Conservation (phyloP, 2,113 vertebrate genomes). For the Pyrgilauda ruficollis region DNA sequence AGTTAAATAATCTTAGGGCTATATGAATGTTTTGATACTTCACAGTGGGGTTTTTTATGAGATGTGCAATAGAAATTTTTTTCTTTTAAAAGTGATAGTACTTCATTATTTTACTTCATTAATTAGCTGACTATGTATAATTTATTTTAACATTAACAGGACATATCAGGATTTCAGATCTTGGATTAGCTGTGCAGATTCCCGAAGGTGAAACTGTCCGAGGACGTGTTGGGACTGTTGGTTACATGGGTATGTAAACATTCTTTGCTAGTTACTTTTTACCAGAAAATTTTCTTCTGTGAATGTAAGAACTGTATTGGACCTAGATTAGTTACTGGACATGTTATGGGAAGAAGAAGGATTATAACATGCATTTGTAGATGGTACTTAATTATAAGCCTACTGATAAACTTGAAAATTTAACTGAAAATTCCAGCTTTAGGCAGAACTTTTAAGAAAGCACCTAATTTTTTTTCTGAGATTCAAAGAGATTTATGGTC, state of each 20-base stretch:
- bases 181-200: conserved; percentile 88
- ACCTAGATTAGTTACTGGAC: background rate
- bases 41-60: background rate
- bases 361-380: background rate
- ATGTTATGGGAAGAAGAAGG: background rate
- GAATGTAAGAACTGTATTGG: background rate
- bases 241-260: conserved; percentile 87
- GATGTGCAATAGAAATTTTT: background rate
- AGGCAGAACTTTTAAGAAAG: background rate
- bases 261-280: background rate
- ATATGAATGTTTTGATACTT: background rate
- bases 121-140: background rate
- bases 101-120: background rate
- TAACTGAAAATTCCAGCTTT: background rate
- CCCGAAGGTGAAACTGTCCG: conserved; percentile 84
- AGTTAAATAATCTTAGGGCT: background rate
- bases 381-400: background rate
- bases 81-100: background rate
- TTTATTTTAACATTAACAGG: conserved; percentile 72
- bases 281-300: background rate
- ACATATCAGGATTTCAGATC: conserved; percentile 91
- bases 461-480: background rate
- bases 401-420: background rate
- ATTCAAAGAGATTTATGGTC: background rate
- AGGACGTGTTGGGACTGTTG: conserved; percentile 88